These are phyloP conservation scores for Zaprionus nigranus DNA, from an alignment of 1,140 invertebrate genomes.

Conservation along the genomic window DNA sequence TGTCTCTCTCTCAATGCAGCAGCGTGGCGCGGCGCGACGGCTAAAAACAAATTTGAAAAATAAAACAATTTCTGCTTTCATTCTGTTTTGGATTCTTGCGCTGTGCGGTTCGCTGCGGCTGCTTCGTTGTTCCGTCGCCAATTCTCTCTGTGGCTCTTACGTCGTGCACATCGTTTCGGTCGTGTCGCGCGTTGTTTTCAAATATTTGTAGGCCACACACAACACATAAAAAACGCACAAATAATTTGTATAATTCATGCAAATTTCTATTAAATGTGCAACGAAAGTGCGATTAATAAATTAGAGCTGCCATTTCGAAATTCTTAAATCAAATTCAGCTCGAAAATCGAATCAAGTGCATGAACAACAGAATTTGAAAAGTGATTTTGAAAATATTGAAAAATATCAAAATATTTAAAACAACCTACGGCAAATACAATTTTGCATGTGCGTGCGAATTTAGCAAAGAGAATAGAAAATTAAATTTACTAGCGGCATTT, in stretches of 20 bases:
- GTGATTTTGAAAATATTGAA: constrained; percentile 28
- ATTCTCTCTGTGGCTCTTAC: constrained; percentile 51
- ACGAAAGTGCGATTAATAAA: constrained; percentile 21
- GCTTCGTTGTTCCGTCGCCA: constrained; percentile 39
- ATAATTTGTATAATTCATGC: constrained; percentile 9
- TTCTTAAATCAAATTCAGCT: constrained; percentile 3
- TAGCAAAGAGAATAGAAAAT: constrained; percentile 9
- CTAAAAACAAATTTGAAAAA: constrained; percentile 50
- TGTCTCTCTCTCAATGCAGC: background rate
- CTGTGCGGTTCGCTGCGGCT: constrained; percentile 52
- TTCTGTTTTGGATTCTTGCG: constrained; percentile 55
- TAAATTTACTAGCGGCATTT: constrained; percentile 42
- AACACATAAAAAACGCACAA: constrained; percentile 19
- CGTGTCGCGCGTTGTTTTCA: constrained; percentile 50
- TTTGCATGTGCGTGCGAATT: constrained; percentile 38
- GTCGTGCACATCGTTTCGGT: constrained; percentile 54
- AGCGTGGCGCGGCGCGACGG: constrained; percentile 12
- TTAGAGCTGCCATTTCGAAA: constrained; percentile 16
- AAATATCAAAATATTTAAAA: constrained; percentile 10
- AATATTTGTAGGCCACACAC: constrained; percentile 31
- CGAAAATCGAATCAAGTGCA: constrained; percentile 25
- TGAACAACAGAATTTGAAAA: constrained; percentile 24
- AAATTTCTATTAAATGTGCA: constrained; percentile 36
- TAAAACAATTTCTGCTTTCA: constrained; percentile 56
- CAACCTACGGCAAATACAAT: constrained; percentile 38